phyloP scores from a whole-genome alignment of 2,113 vertebrate genomes.

The Holacanthus passer region DNA sequence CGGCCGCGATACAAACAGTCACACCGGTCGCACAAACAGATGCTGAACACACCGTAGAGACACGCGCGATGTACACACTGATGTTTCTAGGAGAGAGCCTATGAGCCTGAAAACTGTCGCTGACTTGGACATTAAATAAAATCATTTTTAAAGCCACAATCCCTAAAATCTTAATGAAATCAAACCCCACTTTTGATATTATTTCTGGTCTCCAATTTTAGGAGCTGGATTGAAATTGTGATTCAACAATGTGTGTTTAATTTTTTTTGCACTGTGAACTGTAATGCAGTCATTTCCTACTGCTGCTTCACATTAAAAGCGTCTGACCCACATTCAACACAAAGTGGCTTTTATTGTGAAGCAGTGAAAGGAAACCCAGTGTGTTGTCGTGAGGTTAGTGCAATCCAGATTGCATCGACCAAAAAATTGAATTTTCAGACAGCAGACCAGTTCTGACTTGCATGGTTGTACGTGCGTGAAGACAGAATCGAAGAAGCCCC shows the following conservation, averaged over 20 bases:
- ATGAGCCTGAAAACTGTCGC: neutral
- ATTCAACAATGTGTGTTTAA: neutral
- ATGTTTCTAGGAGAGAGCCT: conserved; percentile 2
- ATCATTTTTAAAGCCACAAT: neutral
- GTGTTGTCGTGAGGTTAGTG: neutral
- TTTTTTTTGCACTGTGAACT: neutral
- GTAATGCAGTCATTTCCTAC: neutral
- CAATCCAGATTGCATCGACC: neutral
- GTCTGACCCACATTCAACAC: neutral
- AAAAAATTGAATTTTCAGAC: neutral
- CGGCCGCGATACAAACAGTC: conserved; percentile 48
- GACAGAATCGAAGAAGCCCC: too few relatives aligned
- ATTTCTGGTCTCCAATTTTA: neutral
- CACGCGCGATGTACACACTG: conserved; percentile 2
- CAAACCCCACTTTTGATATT: neutral
- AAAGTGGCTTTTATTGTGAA: neutral
- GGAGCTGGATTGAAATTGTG: neutral
- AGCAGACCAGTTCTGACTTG: neutral
- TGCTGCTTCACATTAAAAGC: neutral
- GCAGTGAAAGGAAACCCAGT: neutral
- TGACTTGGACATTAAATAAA: neutral
- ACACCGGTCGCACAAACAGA: conserved; percentile 26
- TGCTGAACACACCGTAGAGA: conserved; percentile 21
- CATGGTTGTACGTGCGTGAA: too few relatives aligned
- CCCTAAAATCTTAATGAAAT: neutral